These are phyloP conservation scores for Zootermopsis nevadensis DNA, from an alignment of 2,888 invertebrate genomes.

Conservation along the genomic window DNA sequence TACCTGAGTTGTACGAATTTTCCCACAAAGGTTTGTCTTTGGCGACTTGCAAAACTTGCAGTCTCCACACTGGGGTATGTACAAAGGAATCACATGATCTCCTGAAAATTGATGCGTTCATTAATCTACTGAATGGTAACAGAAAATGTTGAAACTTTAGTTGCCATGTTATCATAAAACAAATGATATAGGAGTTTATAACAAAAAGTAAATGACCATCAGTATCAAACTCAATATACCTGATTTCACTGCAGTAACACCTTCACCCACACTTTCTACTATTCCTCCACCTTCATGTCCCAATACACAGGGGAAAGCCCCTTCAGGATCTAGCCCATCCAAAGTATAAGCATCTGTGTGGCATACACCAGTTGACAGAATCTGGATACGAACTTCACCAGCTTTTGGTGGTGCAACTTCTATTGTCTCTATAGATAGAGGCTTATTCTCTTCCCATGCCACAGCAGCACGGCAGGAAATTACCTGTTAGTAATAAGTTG, in stretches of 20 bases:
- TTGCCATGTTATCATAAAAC: no score
- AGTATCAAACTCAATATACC: constrained; percentile 64
- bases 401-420: constrained; percentile 95
- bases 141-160: no score
- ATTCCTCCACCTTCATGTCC: constrained; percentile 98
- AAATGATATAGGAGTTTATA: no score
- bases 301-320: constrained; percentile 89
- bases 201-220: no score
- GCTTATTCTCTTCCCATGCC: constrained; percentile 94
- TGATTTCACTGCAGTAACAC: constrained; percentile 85
- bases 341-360: constrained; percentile 95
- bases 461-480: constrained; percentile 96
- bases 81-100: constrained; percentile 97
- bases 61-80: constrained; percentile 95
- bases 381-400: constrained; percentile 89
- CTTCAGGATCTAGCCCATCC: constrained; percentile 90
- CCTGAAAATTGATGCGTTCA: constrained; percentile 63
- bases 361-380: constrained; percentile 85
- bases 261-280: constrained; percentile 96
- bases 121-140: no score
- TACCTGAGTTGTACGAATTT: constrained; percentile 82
- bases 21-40: constrained; percentile 97
- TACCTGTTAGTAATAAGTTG: constrained; percentile 65
- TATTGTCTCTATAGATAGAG: constrained; percentile 89
- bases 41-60: constrained; percentile 96